A percentile compares a stretch with the other conserved stretches of the same genome.
Evolutionary conservation across 1,140 invertebrate genomes (phyloP).

Genomic region (Penaeus chinensis): DNA sequence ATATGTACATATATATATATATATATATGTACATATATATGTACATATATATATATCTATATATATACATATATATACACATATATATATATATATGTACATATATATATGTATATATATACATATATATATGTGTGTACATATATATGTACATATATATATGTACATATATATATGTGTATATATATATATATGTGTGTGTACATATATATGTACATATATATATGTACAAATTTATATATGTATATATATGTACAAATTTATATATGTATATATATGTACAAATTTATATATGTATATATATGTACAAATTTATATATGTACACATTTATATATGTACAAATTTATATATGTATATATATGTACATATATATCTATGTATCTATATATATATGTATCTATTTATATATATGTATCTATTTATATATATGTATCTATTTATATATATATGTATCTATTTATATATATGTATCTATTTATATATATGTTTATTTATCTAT

Average conservation of each 20-base stretch:
- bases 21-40: too few species aligned
- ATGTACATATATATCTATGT: conserved; percentile 20
- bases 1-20: too few species aligned
- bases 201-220: not conserved
- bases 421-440: conserved; percentile 25
- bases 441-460: not conserved
- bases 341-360: not conserved
- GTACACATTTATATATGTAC: too few species aligned
- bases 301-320: too few species aligned
- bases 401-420: conserved; percentile 24
- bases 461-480: not conserved
- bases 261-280: not conserved
- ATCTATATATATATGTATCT: conserved; percentile 22
- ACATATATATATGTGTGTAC: too few species aligned
- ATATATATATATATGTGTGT: conserved; percentile 13
- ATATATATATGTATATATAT: too few species aligned
- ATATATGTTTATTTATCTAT: not conserved
- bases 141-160: too few species aligned
- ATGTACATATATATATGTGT: not conserved
- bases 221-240: not conserved
- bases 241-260: not conserved
- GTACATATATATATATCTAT: too few species aligned
- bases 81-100: too few species aligned
- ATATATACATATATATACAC: too few species aligned
- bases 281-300: too few species aligned